These are phyloP conservation scores for Chloromyia formosa DNA, from an alignment of 2,888 invertebrate species.

Conservation along the genomic window DNA sequence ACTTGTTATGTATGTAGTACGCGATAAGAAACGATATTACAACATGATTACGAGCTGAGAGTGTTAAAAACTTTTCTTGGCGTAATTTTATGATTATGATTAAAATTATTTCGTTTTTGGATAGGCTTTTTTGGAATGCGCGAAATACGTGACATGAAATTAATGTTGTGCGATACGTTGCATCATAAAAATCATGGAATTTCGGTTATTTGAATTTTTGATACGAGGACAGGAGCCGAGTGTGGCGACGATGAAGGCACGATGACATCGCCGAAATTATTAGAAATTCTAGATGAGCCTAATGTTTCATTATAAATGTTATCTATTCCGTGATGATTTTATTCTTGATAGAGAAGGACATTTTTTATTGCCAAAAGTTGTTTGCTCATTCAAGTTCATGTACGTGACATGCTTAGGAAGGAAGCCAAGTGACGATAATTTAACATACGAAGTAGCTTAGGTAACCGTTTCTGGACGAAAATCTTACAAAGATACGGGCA, in stretches of 20 bases:
- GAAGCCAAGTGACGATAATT: too few relatives aligned
- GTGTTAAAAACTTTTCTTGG: neutral
- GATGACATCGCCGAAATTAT: neutral
- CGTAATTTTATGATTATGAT: neutral
- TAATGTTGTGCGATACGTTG: neutral
- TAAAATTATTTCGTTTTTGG: neutral
- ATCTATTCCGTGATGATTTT: neutral
- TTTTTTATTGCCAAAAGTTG: neutral
- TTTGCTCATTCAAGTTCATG: too few relatives aligned
- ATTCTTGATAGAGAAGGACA: neutral
- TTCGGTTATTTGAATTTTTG: slow-evolving; percentile 9
- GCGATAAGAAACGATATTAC: slow-evolving; percentile 14
- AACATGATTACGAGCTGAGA: slow-evolving; percentile 11
- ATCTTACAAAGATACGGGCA: too few relatives aligned
- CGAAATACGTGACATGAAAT: slow-evolving; percentile 19
- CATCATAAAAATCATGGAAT: slow-evolving; percentile 13
- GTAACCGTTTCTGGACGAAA: too few relatives aligned
- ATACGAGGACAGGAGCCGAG: neutral
- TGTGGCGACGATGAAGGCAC: neutral
- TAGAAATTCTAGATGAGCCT: slow-evolving; percentile 9
- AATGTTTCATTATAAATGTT: neutral
- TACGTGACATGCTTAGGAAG: too few relatives aligned
- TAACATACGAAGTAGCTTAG: too few relatives aligned
- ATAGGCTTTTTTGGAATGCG: neutral
- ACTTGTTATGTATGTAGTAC: neutral